Conservation (phyloP, 2,113 vertebrate genomes). For the Cyphomyrus plagiostoma region DNA sequence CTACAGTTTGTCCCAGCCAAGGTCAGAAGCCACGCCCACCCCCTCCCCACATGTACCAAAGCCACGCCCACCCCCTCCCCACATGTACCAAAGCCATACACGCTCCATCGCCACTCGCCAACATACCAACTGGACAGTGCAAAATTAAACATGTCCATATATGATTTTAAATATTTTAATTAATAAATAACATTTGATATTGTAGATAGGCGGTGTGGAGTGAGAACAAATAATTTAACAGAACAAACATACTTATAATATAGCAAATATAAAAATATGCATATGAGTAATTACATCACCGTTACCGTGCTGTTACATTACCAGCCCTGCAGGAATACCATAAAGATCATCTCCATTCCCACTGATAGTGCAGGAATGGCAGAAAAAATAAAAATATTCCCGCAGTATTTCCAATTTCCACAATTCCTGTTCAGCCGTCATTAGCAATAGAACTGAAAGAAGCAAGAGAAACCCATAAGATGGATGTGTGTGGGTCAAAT, state of each 20-base stretch:
- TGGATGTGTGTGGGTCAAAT: no score
- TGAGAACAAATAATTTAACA: neutral
- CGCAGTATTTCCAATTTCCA: neutral
- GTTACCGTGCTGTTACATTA: neutral
- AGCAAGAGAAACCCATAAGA: no score
- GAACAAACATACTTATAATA: neutral
- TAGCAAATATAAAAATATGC: neutral
- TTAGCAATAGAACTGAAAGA: no score
- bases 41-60: neutral
- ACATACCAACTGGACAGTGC: neutral
- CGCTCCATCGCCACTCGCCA: no score
- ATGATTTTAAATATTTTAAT: neutral
- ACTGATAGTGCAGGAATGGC: no score
- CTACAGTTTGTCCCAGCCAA: neutral
- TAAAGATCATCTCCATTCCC: no score
- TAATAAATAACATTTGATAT: neutral
- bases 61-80: neutral
- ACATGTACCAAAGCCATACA: neutral
- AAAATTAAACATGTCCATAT: neutral
- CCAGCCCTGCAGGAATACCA: neutral
- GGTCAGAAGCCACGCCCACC: no score
- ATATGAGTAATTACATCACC: neutral
- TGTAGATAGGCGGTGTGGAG: neutral
- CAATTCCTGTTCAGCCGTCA: neutral
- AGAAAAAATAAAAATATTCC: no score